Base-by-base conservation (phyloP, 1,140 invertebrate genomes). In the Bombus breviceps region DNA sequence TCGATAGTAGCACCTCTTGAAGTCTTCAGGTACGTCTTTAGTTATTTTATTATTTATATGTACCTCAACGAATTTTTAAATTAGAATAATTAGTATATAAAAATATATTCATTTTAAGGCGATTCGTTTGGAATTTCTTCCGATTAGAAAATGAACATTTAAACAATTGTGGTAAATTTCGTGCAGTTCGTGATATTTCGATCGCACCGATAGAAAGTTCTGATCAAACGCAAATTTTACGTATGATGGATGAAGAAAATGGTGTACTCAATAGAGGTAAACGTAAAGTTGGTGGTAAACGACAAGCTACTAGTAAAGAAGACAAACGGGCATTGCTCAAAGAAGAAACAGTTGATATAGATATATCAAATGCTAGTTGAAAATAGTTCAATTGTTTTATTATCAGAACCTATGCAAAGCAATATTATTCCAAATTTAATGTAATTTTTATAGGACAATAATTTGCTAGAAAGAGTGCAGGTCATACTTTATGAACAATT, bases 71-170 rank as follows among this genome's bases (percentile, higher is more conserved):
- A 41, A 15, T 37, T 28, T 62, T 47, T 62, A 47, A 22, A 59
- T 32, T 32, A 22, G 18, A 28, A 15, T 28, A 32, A 37, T 34
- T 68, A 22, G n/a, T 25, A 28, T 39, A 43, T 57, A 22, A 57
- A 82, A 69, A 62, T 68, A 57, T 25, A 84, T 69, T 78, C 75
- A 22, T 83, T 87, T 89, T 18, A 91, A 99, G 98, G 91, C 96
- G 99, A 83, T 99, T 99, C 95, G 97, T 99, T 62, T 99, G 99
- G 99, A 99, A 99, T 95, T 99, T 99, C 94, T 99, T 99, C 96
- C 99, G 99, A 1, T 94, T 99, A 87, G 99, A 99, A 95, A 99
- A 99, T 95, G 99, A 99, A 93, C 99, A 99, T 96, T 96, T 99
- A 12, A 99, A 99, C 95, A 99, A 99, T 96, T 99, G 99, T 96